Evolutionary conservation across 2,797 vertebrate genomes (phyloP).

Genomic region (Ataeniobius toweri): DNA sequence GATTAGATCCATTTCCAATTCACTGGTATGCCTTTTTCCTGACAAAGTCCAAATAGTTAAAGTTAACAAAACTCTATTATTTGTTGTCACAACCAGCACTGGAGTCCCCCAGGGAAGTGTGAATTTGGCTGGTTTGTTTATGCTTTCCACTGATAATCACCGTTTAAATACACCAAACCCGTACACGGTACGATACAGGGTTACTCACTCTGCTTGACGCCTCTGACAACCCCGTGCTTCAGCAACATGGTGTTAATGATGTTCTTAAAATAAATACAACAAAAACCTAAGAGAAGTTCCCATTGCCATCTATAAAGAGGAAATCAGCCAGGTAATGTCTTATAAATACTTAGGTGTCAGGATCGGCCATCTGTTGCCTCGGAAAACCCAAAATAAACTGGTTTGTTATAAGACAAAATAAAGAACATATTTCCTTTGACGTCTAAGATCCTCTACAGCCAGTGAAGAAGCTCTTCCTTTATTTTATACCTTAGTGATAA

Average conservation of each 20-base stretch:
- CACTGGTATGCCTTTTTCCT: background rate
- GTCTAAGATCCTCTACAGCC: background rate
- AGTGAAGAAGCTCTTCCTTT: background rate
- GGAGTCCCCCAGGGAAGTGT: background rate
- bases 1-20: background rate
- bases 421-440: background rate
- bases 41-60: background rate
- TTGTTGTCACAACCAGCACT: background rate
- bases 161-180: background rate
- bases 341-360: background rate
- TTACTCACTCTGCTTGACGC: background rate
- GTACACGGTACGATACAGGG: background rate
- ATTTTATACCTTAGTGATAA: background rate
- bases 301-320: background rate
- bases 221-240: background rate
- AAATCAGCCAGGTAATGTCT: background rate
- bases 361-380: background rate
- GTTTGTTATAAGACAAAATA: background rate
- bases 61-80: background rate
- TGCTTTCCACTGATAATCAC: background rate
- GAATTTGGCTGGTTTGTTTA: background rate
- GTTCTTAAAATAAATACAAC: background rate
- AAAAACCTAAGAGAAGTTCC: background rate
- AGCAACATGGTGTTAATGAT: background rate
- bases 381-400: background rate